Evolutionary conservation across 1,140 invertebrate species (phyloP), one percentile per base, ranked within the genome.

Genomic region (Anthonomus grandis): DNA sequence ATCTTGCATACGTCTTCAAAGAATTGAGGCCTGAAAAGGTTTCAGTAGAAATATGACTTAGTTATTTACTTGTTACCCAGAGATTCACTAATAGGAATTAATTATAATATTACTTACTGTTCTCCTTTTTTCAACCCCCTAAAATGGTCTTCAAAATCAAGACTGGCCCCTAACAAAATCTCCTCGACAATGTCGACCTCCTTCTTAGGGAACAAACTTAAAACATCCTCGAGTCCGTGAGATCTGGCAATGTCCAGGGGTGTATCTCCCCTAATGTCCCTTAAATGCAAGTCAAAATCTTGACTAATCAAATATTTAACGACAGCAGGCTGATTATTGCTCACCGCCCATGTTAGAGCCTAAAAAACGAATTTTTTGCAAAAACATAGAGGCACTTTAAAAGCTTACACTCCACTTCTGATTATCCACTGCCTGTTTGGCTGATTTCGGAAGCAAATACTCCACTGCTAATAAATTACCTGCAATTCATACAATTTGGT

Each of bases 301-400:
- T 66, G 63, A 8, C 75, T 67, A 4, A 78, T 37, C 22, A 80
- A 63, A 19, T 71, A 53, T 62, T 75, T 66, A 8, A 78, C 75
- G 31, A 77, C 63, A 6, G 76, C 66, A 0, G 57, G 25, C 27
- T 72, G 68, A 55, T 76, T 75, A 15, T 67, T 62, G 41, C 74
- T 69, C 3, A 79, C 72, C n/a, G 78, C 78, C 70, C 76, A 74
- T 51, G 79, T 79, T 36, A 79, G 64, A 5, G 73, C 70, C 70
- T 72, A 39, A 46, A 52, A 51, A n/a, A n/a, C n/a, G n/a, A n/a
- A n/a, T n/a, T n/a, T n/a, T 36, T 27, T 9, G 4, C 21, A 45
- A 39, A 13, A 39, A 39, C 15, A 39, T 39, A 39, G 9, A 17
- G n/a, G 18, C 9, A 8, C n/a, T 39, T 39, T 13, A 10, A 37